Conservation (phyloP, 2,888 invertebrate species). For the Leptinotarsa juncta region DNA sequence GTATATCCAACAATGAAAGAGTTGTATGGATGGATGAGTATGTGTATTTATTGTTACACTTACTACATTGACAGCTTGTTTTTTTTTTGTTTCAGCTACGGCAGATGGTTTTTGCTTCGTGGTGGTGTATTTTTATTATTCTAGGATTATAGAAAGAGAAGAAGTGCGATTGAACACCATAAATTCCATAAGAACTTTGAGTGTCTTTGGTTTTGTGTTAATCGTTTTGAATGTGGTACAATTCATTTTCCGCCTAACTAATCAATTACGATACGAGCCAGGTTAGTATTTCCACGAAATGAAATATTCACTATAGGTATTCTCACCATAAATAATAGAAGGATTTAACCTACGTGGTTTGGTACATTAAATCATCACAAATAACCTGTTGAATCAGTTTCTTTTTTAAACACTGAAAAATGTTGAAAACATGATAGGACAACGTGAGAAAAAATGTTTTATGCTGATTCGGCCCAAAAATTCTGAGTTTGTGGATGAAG, state of each 20-base stretch:
- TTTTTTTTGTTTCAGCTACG: conserved; percentile 9
- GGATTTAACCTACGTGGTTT: too few relatives aligned
- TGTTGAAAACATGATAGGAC: too few relatives aligned
- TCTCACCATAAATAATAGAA: too few relatives aligned
- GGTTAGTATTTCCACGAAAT: not conserved
- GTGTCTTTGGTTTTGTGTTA: conserved; percentile 3
- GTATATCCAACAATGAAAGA: too few relatives aligned
- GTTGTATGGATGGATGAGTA: too few relatives aligned
- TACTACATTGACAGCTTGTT: not conserved
- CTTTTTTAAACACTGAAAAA: too few relatives aligned
- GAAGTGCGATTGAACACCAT: not conserved
- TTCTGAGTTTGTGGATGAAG: too few relatives aligned
- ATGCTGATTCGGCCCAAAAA: too few relatives aligned
- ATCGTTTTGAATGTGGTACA: conserved; percentile 1
- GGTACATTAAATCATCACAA: too few relatives aligned
- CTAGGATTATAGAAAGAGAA: not conserved
- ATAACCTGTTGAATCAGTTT: too few relatives aligned
- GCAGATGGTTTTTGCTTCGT: conserved; percentile 6
- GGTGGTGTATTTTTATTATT: conserved; percentile 4
- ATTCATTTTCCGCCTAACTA: conserved; percentile 12
- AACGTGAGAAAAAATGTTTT: too few relatives aligned
- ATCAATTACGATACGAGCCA: not conserved
- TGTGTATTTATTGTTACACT: too few relatives aligned
- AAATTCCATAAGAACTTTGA: conserved; percentile 1
- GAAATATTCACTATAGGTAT: not conserved